Conservation (phyloP, 2,797 vertebrate genomes). For the Lates japonicus region DNA sequence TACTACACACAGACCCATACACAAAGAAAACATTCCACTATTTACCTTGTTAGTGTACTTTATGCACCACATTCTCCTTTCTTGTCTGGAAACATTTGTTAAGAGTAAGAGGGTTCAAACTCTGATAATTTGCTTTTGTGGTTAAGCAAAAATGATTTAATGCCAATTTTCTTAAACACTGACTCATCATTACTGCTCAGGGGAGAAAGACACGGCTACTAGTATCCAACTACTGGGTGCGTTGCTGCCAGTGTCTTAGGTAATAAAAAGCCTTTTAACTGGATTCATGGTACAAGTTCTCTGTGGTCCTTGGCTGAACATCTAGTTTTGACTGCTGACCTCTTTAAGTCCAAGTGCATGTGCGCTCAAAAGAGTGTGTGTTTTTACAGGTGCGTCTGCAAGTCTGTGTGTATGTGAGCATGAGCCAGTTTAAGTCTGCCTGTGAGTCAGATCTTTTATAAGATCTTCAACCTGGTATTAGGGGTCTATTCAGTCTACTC, state of each 20-base stretch:
- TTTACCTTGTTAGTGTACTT: not conserved
- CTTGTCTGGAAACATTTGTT: not conserved
- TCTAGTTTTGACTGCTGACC: conserved; percentile 33
- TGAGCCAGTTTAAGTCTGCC: not conserved
- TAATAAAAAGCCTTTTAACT: conserved; percentile 19
- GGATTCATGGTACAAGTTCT: not conserved
- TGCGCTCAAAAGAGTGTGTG: conserved; percentile 5
- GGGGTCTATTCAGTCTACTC: conserved; percentile 14
- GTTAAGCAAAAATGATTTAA: not conserved
- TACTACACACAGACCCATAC: too few species aligned
- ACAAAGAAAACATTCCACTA: not conserved
- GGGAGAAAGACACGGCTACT: not conserved
- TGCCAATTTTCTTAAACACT: not conserved
- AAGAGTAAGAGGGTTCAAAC: not conserved
- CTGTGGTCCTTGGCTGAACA: conserved; percentile 56
- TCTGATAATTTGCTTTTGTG: conserved; percentile 3
- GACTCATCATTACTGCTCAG: not conserved
- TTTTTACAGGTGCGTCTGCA: conserved; percentile 31
- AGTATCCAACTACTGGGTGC: not conserved
- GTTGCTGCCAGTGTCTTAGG: conserved; percentile 1
- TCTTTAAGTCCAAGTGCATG: conserved; percentile 11
- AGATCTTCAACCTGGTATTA: conserved; percentile 26
- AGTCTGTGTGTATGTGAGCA: conserved; percentile 14
- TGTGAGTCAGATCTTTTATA: conserved; percentile 22
- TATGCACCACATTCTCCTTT: too few species aligned